phyloP scores from a whole-genome alignment of 1,140 invertebrate species.

The Drosophila suzukii region DNA sequence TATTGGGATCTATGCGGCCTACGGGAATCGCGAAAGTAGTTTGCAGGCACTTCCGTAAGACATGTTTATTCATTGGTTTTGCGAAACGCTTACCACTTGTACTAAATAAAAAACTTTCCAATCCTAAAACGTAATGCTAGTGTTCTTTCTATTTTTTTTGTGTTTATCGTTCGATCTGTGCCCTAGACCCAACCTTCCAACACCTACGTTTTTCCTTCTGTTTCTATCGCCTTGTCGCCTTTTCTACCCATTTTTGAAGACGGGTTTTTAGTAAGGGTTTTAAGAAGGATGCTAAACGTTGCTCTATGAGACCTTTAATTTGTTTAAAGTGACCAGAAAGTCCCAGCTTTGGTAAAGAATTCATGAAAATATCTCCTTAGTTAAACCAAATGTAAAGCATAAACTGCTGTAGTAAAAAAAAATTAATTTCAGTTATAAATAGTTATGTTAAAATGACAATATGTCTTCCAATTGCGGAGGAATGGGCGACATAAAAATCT shows the following conservation, averaged over 20 bases:
- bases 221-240: conserved; percentile 17
- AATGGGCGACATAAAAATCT: conserved; percentile 1
- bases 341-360: no score
- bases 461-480: not conserved
- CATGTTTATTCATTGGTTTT: conserved; percentile 40
- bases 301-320: not conserved
- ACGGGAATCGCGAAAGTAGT: conserved; percentile 65
- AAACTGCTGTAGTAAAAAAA: not conserved
- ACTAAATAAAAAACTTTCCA: conserved; percentile 18
- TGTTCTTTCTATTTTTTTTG: conserved; percentile 5
- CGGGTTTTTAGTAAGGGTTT: no score
- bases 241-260: conserved; percentile 1
- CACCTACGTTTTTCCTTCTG: not conserved
- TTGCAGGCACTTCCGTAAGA: conserved; percentile 70
- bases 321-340: no score
- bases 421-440: not conserved
- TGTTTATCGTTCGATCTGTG: conserved; percentile 28
- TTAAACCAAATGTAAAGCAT: not conserved
- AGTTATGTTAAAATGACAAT: not conserved
- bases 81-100: conserved; percentile 34
- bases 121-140: conserved; percentile 25
- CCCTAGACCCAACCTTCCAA: conserved; percentile 7
- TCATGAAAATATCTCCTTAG: no score
- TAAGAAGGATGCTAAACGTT: not conserved
- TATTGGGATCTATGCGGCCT: conserved; percentile 59